Conservation (phyloP, 2,888 invertebrate species). For the Platycheirus rosarum region DNA sequence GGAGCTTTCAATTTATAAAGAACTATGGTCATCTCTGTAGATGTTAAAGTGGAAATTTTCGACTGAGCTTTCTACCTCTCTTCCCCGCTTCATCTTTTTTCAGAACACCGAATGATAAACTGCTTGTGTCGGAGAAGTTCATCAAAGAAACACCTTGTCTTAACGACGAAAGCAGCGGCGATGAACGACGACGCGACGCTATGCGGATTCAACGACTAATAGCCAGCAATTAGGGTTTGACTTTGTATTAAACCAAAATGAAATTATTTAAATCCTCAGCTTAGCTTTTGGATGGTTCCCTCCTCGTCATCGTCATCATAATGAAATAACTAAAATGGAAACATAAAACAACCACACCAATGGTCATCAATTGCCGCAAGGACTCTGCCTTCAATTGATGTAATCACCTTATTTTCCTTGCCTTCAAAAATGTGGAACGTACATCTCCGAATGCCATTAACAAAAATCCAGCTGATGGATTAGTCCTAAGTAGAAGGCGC, state of each 20-base stretch:
- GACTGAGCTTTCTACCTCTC: no score
- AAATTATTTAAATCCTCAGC: conserved; percentile 65
- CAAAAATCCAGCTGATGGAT: conserved; percentile 28
- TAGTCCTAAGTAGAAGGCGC: conserved; percentile 12
- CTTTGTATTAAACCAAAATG: conserved; percentile 63
- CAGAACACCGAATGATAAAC: no score
- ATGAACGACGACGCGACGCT: no score
- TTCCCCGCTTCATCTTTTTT: no score
- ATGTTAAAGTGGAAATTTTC: no score
- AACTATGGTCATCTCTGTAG: no score
- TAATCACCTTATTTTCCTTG: not conserved
- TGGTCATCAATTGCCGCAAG: conserved; percentile 32
- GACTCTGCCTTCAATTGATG: not conserved
- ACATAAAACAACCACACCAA: conserved; percentile 48
- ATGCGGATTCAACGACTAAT: conserved; percentile 53
- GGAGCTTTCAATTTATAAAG: no score
- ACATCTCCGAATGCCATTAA: conserved; percentile 11
- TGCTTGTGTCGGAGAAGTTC: no score
- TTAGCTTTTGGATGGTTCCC: not conserved
- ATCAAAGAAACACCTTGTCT: conserved; percentile 50
- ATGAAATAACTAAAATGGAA: conserved; percentile 64
- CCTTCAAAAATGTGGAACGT: not conserved
- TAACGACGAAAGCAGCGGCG: not conserved
- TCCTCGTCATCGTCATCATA: conserved; percentile 54
- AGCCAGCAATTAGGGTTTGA: conserved; percentile 65